These are phyloP conservation scores for Lepus americanus DNA, from an alignment of 2,113 vertebrate genomes.

Conservation along the genomic window DNA sequence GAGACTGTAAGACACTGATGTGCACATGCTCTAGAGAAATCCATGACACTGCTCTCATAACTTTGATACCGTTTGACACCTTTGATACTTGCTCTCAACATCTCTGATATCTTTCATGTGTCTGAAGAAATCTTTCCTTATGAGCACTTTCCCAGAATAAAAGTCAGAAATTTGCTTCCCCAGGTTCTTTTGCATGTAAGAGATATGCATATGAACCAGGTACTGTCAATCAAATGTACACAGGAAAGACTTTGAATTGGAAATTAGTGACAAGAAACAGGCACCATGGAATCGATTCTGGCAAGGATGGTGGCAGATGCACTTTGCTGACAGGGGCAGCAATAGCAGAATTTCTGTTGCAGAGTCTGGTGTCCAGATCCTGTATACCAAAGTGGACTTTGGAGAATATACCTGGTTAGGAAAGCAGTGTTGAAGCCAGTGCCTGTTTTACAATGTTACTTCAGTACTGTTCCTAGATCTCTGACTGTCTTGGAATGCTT, in stretches of 20 bases:
- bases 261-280: conserved; percentile 4
- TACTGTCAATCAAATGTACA: not conserved
- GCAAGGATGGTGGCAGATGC: not conserved
- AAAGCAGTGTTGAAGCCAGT: not conserved
- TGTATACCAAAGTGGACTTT: not conserved
- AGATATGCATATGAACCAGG: not conserved
- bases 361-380: not conserved
- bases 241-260: not conserved
- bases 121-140: not conserved
- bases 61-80: not conserved
- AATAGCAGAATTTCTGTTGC: not conserved
- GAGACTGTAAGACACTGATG: not conserved
- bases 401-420: not conserved
- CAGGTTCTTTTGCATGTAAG: not conserved
- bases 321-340: not conserved
- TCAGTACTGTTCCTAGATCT: not conserved
- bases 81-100: not conserved
- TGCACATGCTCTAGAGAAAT: not conserved
- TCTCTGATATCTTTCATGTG: not conserved
- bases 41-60: not conserved
- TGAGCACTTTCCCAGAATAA: not conserved
- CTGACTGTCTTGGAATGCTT: not conserved
- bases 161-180: not conserved
- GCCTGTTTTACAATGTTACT: not conserved
- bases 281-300: not conserved